phyloP scores from a whole-genome alignment of 2,797 vertebrate genomes.

The Ispidina lecontei region DNA sequence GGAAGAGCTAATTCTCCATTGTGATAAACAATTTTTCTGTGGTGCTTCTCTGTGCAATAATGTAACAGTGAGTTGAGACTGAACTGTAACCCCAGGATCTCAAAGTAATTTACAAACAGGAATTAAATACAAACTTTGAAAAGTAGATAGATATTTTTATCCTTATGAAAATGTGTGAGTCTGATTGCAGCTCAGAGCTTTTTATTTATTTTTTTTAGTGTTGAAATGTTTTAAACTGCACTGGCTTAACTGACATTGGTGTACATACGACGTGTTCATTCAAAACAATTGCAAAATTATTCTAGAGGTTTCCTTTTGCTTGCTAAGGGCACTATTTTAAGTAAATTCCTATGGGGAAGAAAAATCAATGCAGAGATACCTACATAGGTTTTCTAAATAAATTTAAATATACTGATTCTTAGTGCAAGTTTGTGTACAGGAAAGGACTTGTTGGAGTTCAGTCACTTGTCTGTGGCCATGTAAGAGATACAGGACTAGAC shows the following conservation, averaged over 20 bases:
- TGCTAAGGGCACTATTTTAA: not conserved
- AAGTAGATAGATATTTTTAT: not conserved
- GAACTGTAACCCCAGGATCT: not conserved
- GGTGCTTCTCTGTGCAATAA: not conserved
- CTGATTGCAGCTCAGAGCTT: not conserved
- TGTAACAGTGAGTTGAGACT: not conserved
- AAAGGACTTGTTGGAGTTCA: not conserved
- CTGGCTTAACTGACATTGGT: not conserved
- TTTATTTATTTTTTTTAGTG: not conserved
- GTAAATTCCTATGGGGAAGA: not conserved
- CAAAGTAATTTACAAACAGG: not conserved
- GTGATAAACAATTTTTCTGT: slow-evolving; percentile 26
- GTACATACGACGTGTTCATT: not conserved
- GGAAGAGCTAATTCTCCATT: slow-evolving; percentile 26
- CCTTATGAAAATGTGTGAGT: not conserved
- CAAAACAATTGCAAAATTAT: not conserved
- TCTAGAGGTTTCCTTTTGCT: not conserved
- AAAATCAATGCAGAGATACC: not conserved
- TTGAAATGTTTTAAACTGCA: not conserved
- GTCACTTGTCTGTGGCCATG: not conserved
- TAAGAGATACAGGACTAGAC: not conserved
- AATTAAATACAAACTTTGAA: not conserved
- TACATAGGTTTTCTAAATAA: not conserved
- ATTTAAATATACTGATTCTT: not conserved
- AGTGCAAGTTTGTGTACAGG: not conserved